A percentile compares a stretch with the other conserved stretches of the same genome.
phyloP scores from a whole-genome alignment of 2,113 vertebrate genomes.

The Malurus cyaneus region DNA sequence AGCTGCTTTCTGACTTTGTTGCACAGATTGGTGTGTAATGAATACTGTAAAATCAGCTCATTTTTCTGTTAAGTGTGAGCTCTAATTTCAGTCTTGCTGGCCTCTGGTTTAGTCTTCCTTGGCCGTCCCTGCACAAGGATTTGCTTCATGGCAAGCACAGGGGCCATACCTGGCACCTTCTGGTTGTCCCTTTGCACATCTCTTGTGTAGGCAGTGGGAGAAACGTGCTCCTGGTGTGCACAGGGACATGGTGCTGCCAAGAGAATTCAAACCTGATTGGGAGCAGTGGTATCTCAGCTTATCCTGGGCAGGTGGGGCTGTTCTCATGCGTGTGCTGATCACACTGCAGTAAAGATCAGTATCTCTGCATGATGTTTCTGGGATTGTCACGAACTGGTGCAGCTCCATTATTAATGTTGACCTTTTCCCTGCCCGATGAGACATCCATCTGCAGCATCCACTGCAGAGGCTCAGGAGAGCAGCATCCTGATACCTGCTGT shows the following conservation, averaged over 20 bases:
- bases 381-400: neutral
- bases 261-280: neutral
- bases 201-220: neutral
- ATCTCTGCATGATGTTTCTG: neutral
- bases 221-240: neutral
- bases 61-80: neutral
- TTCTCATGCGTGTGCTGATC: neutral
- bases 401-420: neutral
- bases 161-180: accelerated
- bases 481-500: neutral
- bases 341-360: neutral
- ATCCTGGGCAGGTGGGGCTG: neutral
- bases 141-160: neutral
- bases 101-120: neutral
- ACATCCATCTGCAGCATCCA: neutral
- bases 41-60: neutral
- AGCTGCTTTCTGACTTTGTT: neutral
- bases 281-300: neutral
- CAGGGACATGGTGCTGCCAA: neutral
- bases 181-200: neutral
- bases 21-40: neutral
- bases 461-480: neutral
- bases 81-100: neutral
- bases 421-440: neutral
- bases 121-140: neutral